A percentile compares a stretch with the other conserved stretches of the same genome.
Conservation (phyloP, 2,797 vertebrate species). For the Alectoris magna region DNA sequence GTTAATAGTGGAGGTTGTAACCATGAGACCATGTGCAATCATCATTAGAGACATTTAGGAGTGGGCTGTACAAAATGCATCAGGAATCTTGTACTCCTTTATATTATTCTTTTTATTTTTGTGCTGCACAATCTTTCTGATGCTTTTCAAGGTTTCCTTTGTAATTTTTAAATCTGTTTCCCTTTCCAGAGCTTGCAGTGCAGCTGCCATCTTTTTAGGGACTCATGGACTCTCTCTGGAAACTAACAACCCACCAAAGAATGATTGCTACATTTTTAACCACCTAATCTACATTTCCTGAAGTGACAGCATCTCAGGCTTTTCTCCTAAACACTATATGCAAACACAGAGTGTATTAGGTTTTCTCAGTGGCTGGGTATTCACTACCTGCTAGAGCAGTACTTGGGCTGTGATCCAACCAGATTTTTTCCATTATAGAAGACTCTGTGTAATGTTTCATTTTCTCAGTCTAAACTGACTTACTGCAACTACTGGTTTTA, state of each 20-base stretch:
- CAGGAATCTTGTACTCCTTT: not conserved
- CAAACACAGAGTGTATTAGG: rapidly evolving
- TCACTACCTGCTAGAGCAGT: not conserved
- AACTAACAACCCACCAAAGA: not conserved
- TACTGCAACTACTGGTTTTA: not conserved
- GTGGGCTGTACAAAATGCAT: not conserved
- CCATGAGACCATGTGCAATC: not conserved
- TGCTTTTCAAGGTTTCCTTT: not conserved
- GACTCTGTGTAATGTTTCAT: not conserved
- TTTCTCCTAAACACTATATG: not conserved
- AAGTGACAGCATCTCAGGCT: not conserved
- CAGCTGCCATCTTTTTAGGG: not conserved
- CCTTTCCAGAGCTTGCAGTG: not conserved
- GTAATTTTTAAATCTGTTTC: not conserved
- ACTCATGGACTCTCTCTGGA: not conserved
- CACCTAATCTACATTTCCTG: not conserved
- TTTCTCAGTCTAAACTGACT: not conserved
- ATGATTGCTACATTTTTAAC: not conserved
- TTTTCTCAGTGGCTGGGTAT: not conserved
- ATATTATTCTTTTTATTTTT: not conserved
- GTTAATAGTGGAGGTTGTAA: not conserved
- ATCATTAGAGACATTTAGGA: not conserved
- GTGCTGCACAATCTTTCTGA: not conserved
- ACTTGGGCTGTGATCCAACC: not conserved
- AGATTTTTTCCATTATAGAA: not conserved